Conservation (phyloP, 2,113 vertebrate species). For the Actenoides lindsayi region DNA sequence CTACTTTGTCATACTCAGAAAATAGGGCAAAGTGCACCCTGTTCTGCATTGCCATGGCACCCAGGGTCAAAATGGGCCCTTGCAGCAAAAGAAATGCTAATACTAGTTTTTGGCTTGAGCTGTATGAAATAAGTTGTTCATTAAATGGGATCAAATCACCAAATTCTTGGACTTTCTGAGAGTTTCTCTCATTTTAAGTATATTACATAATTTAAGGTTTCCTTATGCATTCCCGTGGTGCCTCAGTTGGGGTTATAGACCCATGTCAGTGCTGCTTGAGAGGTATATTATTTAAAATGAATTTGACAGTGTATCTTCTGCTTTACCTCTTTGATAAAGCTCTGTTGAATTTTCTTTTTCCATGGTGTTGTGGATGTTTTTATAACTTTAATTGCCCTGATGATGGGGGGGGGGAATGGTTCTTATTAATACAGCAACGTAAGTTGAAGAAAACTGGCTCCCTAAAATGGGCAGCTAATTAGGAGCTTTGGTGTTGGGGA, state of each 20-base stretch:
- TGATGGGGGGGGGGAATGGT: background rate
- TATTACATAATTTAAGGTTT: background rate
- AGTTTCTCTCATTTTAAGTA: background rate
- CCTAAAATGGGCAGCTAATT: background rate
- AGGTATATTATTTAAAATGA: background rate
- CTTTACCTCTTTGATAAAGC: background rate
- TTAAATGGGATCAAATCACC: background rate
- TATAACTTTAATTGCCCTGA: background rate
- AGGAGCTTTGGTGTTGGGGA: background rate
- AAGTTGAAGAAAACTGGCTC: background rate
- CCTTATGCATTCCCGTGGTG: background rate
- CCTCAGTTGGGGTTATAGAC: background rate
- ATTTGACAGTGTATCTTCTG: fast-evolving
- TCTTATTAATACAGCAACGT: background rate
- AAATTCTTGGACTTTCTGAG: background rate
- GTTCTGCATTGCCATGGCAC: background rate
- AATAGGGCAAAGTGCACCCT: background rate
- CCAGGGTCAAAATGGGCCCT: background rate
- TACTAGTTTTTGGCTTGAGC: background rate
- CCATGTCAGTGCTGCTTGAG: background rate
- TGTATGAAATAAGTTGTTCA: background rate
- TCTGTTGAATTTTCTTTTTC: background rate
- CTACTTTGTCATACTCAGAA: background rate
- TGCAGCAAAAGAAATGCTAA: background rate
- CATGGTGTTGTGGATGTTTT: background rate